Conservation (phyloP, 2,797 vertebrate species). For the Hippocampus kuda region DNA sequence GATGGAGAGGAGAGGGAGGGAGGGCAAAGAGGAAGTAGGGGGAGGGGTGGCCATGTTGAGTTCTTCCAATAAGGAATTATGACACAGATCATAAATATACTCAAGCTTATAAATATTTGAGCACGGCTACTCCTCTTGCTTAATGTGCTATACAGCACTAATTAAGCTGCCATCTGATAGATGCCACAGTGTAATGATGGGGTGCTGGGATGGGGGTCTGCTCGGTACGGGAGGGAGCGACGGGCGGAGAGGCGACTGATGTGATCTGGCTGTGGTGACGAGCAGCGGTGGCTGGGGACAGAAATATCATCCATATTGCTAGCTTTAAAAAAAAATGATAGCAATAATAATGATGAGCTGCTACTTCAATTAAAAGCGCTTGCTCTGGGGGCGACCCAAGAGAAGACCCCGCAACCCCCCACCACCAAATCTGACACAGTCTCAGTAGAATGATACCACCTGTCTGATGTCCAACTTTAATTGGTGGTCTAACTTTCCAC, state of each 20-base stretch:
- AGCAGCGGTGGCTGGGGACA: slow-evolving; percentile 34
- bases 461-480: slow-evolving; percentile 24
- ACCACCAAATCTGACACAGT: slow-evolving; percentile 9
- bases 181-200: slow-evolving; percentile 70
- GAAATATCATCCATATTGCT: slow-evolving; percentile 47
- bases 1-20: neutral
- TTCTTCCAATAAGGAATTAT: slow-evolving; percentile 50
- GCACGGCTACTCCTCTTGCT: slow-evolving; percentile 66
- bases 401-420: slow-evolving; percentile 11
- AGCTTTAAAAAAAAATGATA: slow-evolving; percentile 61
- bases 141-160: slow-evolving; percentile 74
- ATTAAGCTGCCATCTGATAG: slow-evolving; percentile 75
- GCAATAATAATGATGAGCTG: slow-evolving; percentile 53
- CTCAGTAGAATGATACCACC: slow-evolving; percentile 18
- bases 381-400: slow-evolving; percentile 27
- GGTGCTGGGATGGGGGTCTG: slow-evolving; percentile 49
- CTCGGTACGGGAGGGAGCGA: neutral
- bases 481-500: slow-evolving; percentile 25
- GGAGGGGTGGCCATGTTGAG: neutral
- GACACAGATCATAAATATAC: slow-evolving; percentile 75
- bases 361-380: slow-evolving; percentile 60
- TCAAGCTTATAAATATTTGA: slow-evolving; percentile 77
- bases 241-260: neutral
- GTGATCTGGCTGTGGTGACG: neutral
- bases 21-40: slow-evolving; percentile 1